Conservation (phyloP, 1,140 invertebrate genomes). For the Zaprionus africanus region DNA sequence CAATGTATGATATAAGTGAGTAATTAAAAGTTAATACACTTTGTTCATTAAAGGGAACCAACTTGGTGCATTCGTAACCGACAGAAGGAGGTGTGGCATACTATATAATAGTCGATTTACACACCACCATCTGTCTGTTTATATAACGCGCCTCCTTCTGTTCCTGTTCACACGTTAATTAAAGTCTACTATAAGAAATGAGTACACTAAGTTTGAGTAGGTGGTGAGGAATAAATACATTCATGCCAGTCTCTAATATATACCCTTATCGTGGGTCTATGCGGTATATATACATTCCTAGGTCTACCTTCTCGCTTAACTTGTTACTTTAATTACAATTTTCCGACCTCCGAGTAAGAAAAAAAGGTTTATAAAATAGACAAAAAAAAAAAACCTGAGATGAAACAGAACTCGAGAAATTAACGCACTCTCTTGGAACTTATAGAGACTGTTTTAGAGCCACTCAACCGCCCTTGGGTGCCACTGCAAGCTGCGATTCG, state of each 20-base stretch:
- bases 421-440: background rate
- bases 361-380: background rate
- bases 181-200: too few species aligned
- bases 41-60: too few species aligned
- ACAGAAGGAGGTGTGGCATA: background rate
- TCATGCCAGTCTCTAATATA: background rate
- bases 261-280: background rate
- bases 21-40: background rate
- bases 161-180: too few species aligned
- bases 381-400: slow-evolving; percentile 14
- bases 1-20: background rate
- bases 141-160: too few species aligned
- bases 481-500: slow-evolving; percentile 78
- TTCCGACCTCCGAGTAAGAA: background rate
- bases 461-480: slow-evolving; percentile 39
- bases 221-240: background rate
- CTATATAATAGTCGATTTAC: background rate
- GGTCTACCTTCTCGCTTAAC: background rate
- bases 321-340: background rate
- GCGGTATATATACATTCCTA: slow-evolving; percentile 1
- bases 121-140: too few species aligned
- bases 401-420: background rate
- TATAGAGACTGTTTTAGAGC: background rate
- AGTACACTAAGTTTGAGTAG: background rate
- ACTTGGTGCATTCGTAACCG: background rate